phyloP scores from a whole-genome alignment of 2,888 invertebrate genomes.

The Psococerastis gibbosa region DNA sequence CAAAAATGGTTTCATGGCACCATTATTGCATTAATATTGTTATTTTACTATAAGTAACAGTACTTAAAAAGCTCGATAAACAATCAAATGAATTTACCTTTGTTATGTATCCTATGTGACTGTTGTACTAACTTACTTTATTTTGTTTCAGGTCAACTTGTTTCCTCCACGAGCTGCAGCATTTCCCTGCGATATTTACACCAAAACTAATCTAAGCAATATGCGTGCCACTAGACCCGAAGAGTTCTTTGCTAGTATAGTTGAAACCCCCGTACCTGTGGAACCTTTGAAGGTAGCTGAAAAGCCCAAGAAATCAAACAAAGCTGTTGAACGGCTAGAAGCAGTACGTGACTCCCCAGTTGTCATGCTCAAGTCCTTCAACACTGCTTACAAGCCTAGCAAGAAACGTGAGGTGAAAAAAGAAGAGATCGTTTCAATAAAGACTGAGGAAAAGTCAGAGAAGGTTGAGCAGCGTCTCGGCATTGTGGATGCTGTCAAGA shows the following conservation, averaged over 20 bases:
- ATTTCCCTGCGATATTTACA: conserved; percentile 1
- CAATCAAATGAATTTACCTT: no score
- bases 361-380: not conserved
- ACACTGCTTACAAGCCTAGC: not conserved
- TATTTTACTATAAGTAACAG: no score
- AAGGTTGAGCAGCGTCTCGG: not conserved
- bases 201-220: conserved; percentile 1
- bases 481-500: conserved; percentile 6
- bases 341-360: not conserved
- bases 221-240: conserved; percentile 4
- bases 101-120: not conserved
- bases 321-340: not conserved
- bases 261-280: not conserved
- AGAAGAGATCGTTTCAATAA: no score
- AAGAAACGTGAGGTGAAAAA: not conserved
- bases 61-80: no score
- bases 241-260: conserved; percentile 7
- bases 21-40: no score
- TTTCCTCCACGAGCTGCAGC: not conserved
- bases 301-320: not conserved
- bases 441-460: not conserved
- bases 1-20: no score
- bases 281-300: not conserved
- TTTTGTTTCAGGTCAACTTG: not conserved
- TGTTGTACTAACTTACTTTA: not conserved